Evolutionary conservation across 2,888 invertebrate species (phyloP).

Genomic region (Drosophila setosimentum): DNA sequence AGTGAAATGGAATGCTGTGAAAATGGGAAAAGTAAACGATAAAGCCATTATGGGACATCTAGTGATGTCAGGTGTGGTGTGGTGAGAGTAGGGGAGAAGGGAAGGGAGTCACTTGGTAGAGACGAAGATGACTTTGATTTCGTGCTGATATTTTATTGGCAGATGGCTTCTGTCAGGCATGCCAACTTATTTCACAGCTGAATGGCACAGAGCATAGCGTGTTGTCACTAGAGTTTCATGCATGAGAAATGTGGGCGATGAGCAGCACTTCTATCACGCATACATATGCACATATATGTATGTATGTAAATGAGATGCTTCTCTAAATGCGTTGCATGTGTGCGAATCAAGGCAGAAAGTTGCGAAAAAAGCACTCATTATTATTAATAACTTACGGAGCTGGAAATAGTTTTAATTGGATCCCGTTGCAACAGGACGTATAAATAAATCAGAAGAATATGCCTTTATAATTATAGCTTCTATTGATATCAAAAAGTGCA

Average conservation of each 20-base stretch:
- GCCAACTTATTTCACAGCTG: slow-evolving; percentile 65
- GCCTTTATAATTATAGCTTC: background rate
- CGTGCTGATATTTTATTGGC: slow-evolving; percentile 65
- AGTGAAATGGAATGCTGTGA: slow-evolving; percentile 72
- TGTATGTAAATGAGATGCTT: background rate
- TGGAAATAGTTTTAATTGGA: slow-evolving; percentile 38
- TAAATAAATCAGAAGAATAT: background rate
- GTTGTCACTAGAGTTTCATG: slow-evolving; percentile 59
- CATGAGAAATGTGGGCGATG: slow-evolving; percentile 33
- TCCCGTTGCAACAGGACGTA: background rate
- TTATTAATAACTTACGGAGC: slow-evolving; percentile 34
- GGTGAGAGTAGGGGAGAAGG: background rate
- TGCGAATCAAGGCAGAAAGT: slow-evolving; percentile 4
- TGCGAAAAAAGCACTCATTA: slow-evolving; percentile 34
- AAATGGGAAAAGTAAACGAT: slow-evolving; percentile 42
- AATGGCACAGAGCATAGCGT: slow-evolving; percentile 38
- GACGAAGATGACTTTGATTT: slow-evolving; percentile 45
- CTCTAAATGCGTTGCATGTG: slow-evolving; percentile 3
- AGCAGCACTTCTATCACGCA: slow-evolving; percentile 9
- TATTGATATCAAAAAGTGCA: background rate
- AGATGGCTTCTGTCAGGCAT: slow-evolving; percentile 24
- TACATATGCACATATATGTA: background rate
- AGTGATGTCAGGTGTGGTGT: slow-evolving; percentile 12
- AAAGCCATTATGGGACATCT: slow-evolving; percentile 30
- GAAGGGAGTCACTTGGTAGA: background rate